These are phyloP conservation scores for Bucco capensis DNA, from an alignment of 2,113 vertebrate genomes.

Conservation along the genomic window DNA sequence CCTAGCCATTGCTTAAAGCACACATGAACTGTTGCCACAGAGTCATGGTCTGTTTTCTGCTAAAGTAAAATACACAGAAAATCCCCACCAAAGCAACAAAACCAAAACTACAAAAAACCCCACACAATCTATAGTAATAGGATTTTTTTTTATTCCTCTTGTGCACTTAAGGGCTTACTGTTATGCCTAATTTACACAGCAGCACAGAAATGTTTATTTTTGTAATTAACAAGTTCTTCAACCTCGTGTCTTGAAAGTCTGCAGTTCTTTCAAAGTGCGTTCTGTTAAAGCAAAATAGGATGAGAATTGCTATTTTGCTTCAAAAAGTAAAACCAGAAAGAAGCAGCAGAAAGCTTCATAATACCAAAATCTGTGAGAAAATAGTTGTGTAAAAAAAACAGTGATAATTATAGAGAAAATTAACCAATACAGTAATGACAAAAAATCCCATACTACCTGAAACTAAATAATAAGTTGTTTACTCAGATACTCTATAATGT, in stretches of 20 bases:
- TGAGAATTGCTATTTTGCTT: neutral
- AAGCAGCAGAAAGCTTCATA: neutral
- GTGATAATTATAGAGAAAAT: neutral
- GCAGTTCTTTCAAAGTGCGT: neutral
- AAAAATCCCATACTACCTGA: neutral
- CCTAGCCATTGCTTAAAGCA: neutral
- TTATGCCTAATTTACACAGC: neutral
- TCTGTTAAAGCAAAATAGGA: neutral
- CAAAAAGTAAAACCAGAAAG: neutral
- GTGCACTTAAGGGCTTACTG: neutral
- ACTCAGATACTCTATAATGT: neutral
- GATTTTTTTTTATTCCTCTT: neutral
- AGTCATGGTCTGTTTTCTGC: neutral
- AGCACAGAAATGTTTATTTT: neutral
- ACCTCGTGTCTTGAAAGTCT: neutral
- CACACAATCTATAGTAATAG: too few relatives aligned
- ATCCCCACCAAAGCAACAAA: too few relatives aligned
- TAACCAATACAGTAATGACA: neutral
- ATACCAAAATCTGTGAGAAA: neutral
- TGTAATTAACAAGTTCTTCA: neutral
- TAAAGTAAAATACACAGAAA: neutral
- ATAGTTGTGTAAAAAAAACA: neutral
- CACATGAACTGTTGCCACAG: rapidly evolving
- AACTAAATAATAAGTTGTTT: neutral
- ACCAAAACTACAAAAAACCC: too few relatives aligned